These are phyloP conservation scores for Ectropis grisescens DNA, from an alignment of 1,140 invertebrate genomes.

Conservation along the genomic window DNA sequence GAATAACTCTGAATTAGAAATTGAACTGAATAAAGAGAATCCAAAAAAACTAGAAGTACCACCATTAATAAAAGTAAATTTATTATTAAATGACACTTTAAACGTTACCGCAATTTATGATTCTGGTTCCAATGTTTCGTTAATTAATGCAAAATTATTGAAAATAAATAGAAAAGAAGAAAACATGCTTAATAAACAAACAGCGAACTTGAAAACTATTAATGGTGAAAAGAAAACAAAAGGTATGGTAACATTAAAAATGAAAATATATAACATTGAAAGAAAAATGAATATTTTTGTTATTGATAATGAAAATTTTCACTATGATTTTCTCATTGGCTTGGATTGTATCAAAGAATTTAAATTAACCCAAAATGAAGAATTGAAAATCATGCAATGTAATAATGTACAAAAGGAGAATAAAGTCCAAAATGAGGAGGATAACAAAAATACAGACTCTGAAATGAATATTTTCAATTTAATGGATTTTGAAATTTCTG, in stretches of 20 bases:
- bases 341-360: constrained; percentile 2
- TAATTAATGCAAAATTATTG: constrained; percentile 5
- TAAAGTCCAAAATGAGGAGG: neutral
- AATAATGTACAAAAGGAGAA: neutral
- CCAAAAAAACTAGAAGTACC: constrained; percentile 6
- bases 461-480: neutral
- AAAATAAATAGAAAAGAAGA: neutral
- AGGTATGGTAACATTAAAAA: constrained; percentile 1
- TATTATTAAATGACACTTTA: constrained; percentile 1
- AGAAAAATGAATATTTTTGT: constrained; percentile 2
- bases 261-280: constrained; percentile 1
- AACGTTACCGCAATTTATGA: constrained; percentile 3
- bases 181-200: neutral
- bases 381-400: constrained; percentile 1
- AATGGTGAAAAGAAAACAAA: constrained; percentile 3
- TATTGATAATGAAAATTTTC: constrained; percentile 2
- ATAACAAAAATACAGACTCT: neutral
- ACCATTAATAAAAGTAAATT: constrained; percentile 4
- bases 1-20: constrained; percentile 4
- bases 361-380: constrained; percentile 2
- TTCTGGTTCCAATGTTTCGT: constrained; percentile 5
- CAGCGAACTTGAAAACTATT: constrained; percentile 1
- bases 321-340: constrained; percentile 4
- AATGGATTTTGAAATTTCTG: neutral
- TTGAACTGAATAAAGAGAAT: constrained; percentile 1